phyloP scores from a whole-genome alignment of 2,888 invertebrate species.

The Cataglyphis livida region DNA sequence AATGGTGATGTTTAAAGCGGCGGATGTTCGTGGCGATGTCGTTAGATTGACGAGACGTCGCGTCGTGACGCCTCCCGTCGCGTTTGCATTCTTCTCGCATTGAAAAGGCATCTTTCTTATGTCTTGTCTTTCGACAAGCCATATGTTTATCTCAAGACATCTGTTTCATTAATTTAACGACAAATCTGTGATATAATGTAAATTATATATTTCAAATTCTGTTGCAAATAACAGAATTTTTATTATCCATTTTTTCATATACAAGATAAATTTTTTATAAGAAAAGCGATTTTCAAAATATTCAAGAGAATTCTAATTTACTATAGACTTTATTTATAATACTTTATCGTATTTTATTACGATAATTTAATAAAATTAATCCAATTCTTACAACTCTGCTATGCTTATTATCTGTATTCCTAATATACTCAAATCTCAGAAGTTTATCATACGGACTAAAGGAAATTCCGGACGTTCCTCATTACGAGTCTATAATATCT shows the following conservation, averaged over 20 bases:
- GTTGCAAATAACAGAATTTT: neutral
- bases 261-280: neutral
- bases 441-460: conserved; percentile 26
- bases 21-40: conserved; percentile 60
- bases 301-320: neutral
- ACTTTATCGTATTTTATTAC: neutral
- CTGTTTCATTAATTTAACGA: conserved; percentile 3
- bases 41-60: conserved; percentile 67
- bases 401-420: conserved; percentile 5
- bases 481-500: conserved; percentile 23
- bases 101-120: conserved; percentile 29
- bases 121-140: conserved; percentile 11
- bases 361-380: conserved; percentile 40
- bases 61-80: conserved; percentile 59
- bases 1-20: conserved; percentile 65
- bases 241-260: neutral
- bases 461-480: conserved; percentile 41
- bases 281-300: neutral
- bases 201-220: neutral
- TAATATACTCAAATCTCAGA: neutral
- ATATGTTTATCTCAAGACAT: neutral
- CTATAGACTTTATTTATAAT: neutral
- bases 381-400: neutral
- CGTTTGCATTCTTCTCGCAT: conserved; percentile 57
- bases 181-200: neutral